Base-by-base conservation (phyloP, 2,113 vertebrate species). In the Anarrhichthys ocellatus region DNA sequence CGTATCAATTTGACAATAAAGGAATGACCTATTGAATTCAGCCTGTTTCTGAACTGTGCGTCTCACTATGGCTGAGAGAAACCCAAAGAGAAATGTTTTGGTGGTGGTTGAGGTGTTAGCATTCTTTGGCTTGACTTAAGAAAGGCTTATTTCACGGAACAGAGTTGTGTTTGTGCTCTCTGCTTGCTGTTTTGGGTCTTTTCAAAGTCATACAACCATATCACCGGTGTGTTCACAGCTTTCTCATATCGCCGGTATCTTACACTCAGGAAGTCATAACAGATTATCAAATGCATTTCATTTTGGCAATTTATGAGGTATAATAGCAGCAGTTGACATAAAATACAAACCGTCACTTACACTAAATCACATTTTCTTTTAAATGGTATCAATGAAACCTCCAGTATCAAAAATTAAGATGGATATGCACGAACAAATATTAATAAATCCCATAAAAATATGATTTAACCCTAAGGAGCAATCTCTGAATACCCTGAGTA, bases 141-240 rank as follows among this genome's bases (percentile, higher is more conserved):
- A 77, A 66, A 71, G 52, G 42, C 58, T 64, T 40, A 54, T 59
- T 86, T 77, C 20, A n/a, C 75, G 58, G 65, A 67, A 56, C 7
- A 44, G 82, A 67, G 67, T 32, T 32, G n/a, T 65, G 5, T 83
- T 62, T 20, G 58, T 64, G 44, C 18, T 32, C 46, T 72, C 9
- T 42, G 66, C 52, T 38, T 52, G 20, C 61, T 48, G 62, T 69
- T 54, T 68, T 32, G 14, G 58, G 54, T 83, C 75, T 92, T 94
- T 93, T 93, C 54, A 85, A 58, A 84, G 75, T 80, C 88, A 88
- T 42, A 67, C 68, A 66, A 52, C 84, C 88, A 38, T 92, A 72
- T 85, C 84, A 58, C 88, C 86, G 83, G 69, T 89, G 73, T 69
- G 15, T 56, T 58, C 67, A 27, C 24, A 3, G 69, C 54, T 58